Evolutionary conservation across 2,888 invertebrate species (phyloP).

Genomic region (Dasysyrphus albostriatus): DNA sequence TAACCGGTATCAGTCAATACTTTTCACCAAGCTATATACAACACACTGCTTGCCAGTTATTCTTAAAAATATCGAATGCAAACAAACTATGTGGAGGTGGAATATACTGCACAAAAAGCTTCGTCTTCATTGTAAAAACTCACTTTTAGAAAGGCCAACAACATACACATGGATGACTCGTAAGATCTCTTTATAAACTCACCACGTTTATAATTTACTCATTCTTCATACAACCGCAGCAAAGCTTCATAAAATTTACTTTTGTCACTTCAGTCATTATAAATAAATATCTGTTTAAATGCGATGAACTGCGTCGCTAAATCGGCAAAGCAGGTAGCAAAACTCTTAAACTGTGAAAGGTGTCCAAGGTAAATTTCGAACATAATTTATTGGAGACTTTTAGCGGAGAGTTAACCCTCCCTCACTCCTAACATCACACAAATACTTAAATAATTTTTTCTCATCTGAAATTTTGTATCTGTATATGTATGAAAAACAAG

Average conservation of each 20-base stretch:
- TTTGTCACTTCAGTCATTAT: neutral
- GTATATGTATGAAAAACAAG: constrained; percentile 22
- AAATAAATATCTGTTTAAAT: constrained; percentile 19
- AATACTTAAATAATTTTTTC: constrained; percentile 28
- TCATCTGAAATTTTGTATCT: constrained; percentile 49
- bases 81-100: neutral
- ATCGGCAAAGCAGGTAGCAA: constrained; percentile 40
- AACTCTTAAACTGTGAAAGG: constrained; percentile 33
- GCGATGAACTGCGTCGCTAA: constrained; percentile 57
- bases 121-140: constrained; percentile 30
- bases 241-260: neutral
- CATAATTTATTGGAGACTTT: constrained; percentile 48
- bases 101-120: constrained; percentile 17
- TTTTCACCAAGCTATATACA: constrained; percentile 27
- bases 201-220: constrained; percentile 3
- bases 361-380: constrained; percentile 67
- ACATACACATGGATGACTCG: neutral
- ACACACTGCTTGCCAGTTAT: neutral
- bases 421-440: constrained; percentile 13
- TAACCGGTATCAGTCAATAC: constrained; percentile 53
- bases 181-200: neutral
- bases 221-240: neutral
- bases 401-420: constrained; percentile 46
- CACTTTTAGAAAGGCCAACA: constrained; percentile 42
- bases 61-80: constrained; percentile 14